Base-by-base conservation (phyloP, 1,140 invertebrate genomes). In the Euborellia annulipes region DNA sequence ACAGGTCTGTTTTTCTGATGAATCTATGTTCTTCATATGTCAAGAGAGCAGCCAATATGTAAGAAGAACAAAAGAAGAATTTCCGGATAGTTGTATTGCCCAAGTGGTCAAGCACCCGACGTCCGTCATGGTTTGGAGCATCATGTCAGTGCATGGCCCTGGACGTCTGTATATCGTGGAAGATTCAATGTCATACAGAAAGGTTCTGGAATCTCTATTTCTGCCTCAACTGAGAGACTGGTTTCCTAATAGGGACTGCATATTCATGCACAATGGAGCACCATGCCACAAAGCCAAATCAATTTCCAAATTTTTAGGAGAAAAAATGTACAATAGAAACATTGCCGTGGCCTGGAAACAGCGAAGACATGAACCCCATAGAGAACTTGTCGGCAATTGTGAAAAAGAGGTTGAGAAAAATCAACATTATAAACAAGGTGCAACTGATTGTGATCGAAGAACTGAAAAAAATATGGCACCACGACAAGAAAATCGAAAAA, bases 191-290 rank as follows among this genome's bases (percentile, higher is more conserved):
- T 6, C 4, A 6, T 27, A 27, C 23, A 4, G 4, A 16, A 27
- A 8, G 4, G 41, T 43, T 3, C 8, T 43, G 9, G 30, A 43
- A 43, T 3, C 3, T 3, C 22, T 8, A 23, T 23, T 43, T 8
- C 20, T 43, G 17, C 41, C 41, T 3, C 23, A 43, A 16, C 11
- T 18, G 4, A 20, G 27, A n/a, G 41, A 43, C 21, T 43, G 41
- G 41, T 43, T 21, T n/a, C 23, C 41, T 3, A 43, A 23, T 16
- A 17, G 14, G n/a, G 41, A 43, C 11, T 43, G 3, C 41, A 30
- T 43, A 16, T 43, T 43, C 22, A 43, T 43, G 34, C 18, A 45
- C n/a, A 23, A 27, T 39, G 37, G 43, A 45, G 43, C 30, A 37
- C 43, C 36, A 36, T 36, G 36, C 21, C 43, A 36, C n/a, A 27